Evolutionary conservation across 2,113 vertebrate species (phyloP).

Genomic region (Rhea americana): DNA sequence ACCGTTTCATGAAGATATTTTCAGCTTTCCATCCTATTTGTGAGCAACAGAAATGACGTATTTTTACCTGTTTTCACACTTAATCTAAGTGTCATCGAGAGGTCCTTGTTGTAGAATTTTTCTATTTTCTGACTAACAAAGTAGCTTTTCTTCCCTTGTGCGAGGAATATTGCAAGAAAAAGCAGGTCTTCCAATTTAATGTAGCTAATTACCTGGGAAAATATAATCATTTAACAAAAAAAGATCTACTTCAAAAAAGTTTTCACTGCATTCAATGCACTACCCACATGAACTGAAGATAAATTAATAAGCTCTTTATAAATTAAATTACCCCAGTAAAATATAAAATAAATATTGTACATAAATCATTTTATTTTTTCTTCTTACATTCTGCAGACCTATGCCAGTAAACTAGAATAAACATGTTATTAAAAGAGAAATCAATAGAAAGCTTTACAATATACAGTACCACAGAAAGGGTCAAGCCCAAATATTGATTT

Average conservation of each 20-base stretch:
- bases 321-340: slow-evolving; percentile 25
- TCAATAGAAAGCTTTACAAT: slow-evolving; percentile 78
- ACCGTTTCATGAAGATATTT: neutral
- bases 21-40: neutral
- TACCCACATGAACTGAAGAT: neutral
- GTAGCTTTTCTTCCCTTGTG: neutral
- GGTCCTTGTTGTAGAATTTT: neutral
- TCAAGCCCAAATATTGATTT: slow-evolving; percentile 78
- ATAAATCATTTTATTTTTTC: slow-evolving; percentile 48
- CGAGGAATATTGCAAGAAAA: neutral
- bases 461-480: slow-evolving; percentile 72
- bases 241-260: neutral
- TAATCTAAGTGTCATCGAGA: neutral
- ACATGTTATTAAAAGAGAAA: slow-evolving; percentile 79
- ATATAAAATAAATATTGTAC: slow-evolving; percentile 21
- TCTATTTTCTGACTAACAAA: neutral
- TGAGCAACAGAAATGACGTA: neutral
- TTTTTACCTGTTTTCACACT: neutral
- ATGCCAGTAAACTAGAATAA: slow-evolving; percentile 77
- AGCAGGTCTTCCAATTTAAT: neutral
- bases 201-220: neutral
- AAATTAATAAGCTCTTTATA: slow-evolving; percentile 3
- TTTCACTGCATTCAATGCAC: neutral
- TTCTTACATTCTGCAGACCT: slow-evolving; percentile 52
- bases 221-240: neutral